Percentiles rank a stretch among this genome's conserved stretches.
These are phyloP conservation scores for Lycaena phlaeas DNA, from an alignment of 2,888 invertebrate species.

Conservation along the genomic window DNA sequence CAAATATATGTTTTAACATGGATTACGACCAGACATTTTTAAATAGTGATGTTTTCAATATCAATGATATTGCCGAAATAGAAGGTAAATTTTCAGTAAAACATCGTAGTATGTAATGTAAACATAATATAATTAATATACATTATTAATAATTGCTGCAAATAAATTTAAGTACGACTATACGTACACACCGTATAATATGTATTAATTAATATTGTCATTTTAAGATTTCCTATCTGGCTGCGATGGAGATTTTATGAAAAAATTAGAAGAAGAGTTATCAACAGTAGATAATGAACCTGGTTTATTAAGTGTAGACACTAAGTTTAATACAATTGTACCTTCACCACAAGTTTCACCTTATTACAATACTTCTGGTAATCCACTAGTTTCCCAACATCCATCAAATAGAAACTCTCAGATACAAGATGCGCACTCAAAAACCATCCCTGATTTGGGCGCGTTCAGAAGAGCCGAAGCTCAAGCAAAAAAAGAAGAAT, in stretches of 20 bases:
- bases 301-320: constrained; percentile 42
- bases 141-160: too few relatives aligned
- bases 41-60: constrained; percentile 74
- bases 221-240: constrained; percentile 76
- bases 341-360: constrained; percentile 44
- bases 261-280: constrained; percentile 58
- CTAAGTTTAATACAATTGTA: constrained; percentile 35
- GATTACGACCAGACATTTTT: constrained; percentile 52
- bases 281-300: constrained; percentile 45
- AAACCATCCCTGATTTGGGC: constrained; percentile 42
- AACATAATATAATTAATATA: too few relatives aligned
- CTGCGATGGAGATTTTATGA: constrained; percentile 78
- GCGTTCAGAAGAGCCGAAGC: constrained; percentile 42
- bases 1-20: constrained; percentile 28
- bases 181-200: too few relatives aligned
- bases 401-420: constrained; percentile 34
- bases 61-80: constrained; percentile 78
- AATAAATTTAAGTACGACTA: too few relatives aligned
- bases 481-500: constrained; percentile 30
- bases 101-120: too few relatives aligned
- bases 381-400: constrained; percentile 56
- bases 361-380: constrained; percentile 39
- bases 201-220: constrained; percentile 8
- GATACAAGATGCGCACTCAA: constrained; percentile 30
- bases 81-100: constrained; percentile 78